These are phyloP conservation scores for Scolopax mira DNA, from an alignment of 2,113 vertebrate species.

Conservation along the genomic window DNA sequence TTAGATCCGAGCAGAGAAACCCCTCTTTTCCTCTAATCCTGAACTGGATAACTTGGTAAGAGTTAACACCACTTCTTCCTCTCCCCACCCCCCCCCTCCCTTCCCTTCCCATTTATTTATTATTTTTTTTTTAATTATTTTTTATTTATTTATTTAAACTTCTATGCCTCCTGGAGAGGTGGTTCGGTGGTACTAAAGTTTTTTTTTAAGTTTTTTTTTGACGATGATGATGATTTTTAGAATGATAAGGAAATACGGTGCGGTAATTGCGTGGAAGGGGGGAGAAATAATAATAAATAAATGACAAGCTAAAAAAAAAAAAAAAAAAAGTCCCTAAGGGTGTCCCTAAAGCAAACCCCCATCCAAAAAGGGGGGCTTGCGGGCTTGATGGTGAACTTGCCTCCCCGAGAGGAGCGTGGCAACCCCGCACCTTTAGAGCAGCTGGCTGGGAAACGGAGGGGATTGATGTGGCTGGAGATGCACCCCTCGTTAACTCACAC, in stretches of 20 bases:
- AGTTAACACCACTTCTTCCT: slow-evolving; percentile 45
- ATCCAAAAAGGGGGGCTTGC: slow-evolving; percentile 58
- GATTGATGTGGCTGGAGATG: background rate
- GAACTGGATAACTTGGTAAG: slow-evolving; percentile 99
- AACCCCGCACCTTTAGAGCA: slow-evolving; percentile 12
- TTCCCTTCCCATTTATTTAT: background rate
- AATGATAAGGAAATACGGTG: slow-evolving; percentile 13
- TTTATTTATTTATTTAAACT: background rate
- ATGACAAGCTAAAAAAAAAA: background rate
- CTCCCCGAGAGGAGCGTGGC: slow-evolving; percentile 64
- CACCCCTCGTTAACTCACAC: background rate
- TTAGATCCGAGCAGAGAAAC: slow-evolving; percentile 99
- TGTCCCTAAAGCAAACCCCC: background rate
- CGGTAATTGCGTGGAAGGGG: slow-evolving; percentile 31
- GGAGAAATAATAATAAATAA: background rate
- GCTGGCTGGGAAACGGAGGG: background rate
- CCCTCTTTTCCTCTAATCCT: slow-evolving; percentile 99
- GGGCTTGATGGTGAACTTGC: slow-evolving; percentile 63
- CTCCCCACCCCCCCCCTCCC: slow-evolving; percentile 17
- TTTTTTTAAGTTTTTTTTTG: too few relatives aligned
- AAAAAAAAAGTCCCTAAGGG: background rate
- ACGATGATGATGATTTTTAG: background rate
- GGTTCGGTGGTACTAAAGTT: background rate
- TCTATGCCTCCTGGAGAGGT: background rate
- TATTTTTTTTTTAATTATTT: background rate